These are phyloP conservation scores for Misgurnus mizolepis DNA, from an alignment of 2,113 vertebrate species.

Conservation along the genomic window DNA sequence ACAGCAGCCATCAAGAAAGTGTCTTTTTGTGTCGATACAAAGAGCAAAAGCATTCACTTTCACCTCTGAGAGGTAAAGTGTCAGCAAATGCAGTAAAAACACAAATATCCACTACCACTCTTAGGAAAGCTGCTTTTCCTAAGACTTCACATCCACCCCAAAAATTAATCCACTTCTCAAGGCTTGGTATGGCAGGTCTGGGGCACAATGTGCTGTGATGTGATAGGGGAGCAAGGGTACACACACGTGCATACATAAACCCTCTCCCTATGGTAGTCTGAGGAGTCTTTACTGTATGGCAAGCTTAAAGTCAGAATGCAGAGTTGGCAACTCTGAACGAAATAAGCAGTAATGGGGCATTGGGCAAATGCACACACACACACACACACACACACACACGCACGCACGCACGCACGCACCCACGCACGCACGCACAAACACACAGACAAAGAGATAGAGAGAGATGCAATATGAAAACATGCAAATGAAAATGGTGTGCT, in stretches of 20 bases:
- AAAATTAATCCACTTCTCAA: conserved; percentile 44
- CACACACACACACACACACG: no score
- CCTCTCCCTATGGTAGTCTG: neutral
- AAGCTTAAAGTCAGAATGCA: neutral
- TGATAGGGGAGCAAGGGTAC: conserved; percentile 21
- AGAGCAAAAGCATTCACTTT: neutral
- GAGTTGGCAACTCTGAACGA: neutral
- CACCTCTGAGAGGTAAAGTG: neutral
- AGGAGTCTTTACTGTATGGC: neutral
- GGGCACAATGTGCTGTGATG: conserved; percentile 6
- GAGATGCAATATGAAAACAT: neutral
- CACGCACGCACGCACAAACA: no score
- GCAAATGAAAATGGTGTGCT: neutral
- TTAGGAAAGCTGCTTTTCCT: conserved; percentile 30
- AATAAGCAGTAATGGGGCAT: no score
- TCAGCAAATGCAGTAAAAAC: conserved; percentile 19
- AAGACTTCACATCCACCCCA: conserved; percentile 25
- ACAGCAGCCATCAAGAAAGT: conserved; percentile 3
- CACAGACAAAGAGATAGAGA: neutral
- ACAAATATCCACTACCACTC: conserved; percentile 5
- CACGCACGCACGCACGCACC: no score
- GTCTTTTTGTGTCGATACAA: neutral
- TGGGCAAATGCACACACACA: no score
- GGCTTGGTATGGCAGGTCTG: conserved; percentile 35
- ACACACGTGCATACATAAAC: neutral